phyloP scores from a whole-genome alignment of 2,113 vertebrate species.

The Marmota monax region DNA sequence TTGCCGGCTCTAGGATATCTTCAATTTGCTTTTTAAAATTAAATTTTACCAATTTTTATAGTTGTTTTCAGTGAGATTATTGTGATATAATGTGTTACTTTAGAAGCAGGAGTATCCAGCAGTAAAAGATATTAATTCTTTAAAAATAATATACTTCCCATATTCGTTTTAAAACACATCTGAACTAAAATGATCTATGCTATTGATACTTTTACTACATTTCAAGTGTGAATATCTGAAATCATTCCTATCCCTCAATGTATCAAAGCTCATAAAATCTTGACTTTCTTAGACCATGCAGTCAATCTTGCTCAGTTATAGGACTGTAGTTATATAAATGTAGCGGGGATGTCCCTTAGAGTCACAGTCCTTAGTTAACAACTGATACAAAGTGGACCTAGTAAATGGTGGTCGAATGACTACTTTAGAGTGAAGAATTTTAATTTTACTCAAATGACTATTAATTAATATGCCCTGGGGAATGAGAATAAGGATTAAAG shows the following conservation, averaged over 20 bases:
- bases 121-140: not conserved
- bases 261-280: not conserved
- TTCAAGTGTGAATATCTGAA: not conserved
- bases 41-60: not conserved
- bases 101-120: not conserved
- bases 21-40: not conserved
- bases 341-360: not conserved
- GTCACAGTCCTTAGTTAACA: not conserved
- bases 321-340: not conserved
- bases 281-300: not conserved
- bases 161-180: not conserved
- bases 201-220: not conserved
- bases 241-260: not conserved
- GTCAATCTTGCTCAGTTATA: not conserved
- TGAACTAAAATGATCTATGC: not conserved
- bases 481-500: not conserved
- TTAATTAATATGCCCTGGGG: not conserved
- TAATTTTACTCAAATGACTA: not conserved
- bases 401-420: not conserved
- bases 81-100: not conserved
- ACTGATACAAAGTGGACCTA: not conserved
- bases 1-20: not conserved
- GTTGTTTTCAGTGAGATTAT: not conserved
- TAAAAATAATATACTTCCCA: not conserved
- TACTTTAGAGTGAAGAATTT: not conserved